Base-by-base conservation (phyloP, 2,888 invertebrate species). In the Caenorhabditis sp. region DNA sequence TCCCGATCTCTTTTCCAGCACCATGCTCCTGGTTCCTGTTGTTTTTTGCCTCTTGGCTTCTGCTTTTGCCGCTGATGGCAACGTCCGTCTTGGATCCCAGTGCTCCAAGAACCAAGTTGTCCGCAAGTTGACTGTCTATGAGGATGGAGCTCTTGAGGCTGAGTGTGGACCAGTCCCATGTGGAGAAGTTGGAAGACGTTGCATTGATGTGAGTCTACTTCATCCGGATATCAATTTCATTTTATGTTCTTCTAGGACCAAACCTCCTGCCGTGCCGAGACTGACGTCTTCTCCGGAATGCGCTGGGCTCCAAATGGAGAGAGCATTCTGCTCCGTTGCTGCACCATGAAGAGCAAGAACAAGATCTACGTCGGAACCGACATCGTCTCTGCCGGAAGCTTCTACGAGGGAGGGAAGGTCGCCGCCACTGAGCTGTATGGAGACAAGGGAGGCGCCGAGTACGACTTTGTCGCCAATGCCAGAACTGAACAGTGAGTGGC, bases 101-200 rank as follows among this genome's bases (percentile, higher is more conserved):
- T 89, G 89, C 78, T 83, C 89, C 11, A 86, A 84, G 13, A 89
- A 89, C 62, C 89, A 90, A 86, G 90, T 90, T 5, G 87, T 91
- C 67, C 89, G 90, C 77, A 87, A 90, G 62, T 55, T 91, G 58
- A 90, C 91, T 6, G 90, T 91, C 50, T 91, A 87, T 78, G 91
- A 91, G 60, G 90, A 91, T 58, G 91, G 91, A 35, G 89, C 89
- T 18, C 85, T 91, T 26, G 91, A 91, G 64, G 91, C 90, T 13
- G 91, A 91, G 70, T 91, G 91, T 51, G 91, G 91, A 9, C 91
- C 89, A n/a, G 87, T 90, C 64, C 91, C 91, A 6, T 91, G 91
- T 65, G 90, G 91, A 69, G 62, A 76, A 18, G 71, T 88, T 40
- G 91, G 84, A 81, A 72, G 70, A 74, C 58, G 79, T 74, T 88